phyloP scores from a whole-genome alignment of 2,113 vertebrate genomes.

The Mobula birostris region DNA sequence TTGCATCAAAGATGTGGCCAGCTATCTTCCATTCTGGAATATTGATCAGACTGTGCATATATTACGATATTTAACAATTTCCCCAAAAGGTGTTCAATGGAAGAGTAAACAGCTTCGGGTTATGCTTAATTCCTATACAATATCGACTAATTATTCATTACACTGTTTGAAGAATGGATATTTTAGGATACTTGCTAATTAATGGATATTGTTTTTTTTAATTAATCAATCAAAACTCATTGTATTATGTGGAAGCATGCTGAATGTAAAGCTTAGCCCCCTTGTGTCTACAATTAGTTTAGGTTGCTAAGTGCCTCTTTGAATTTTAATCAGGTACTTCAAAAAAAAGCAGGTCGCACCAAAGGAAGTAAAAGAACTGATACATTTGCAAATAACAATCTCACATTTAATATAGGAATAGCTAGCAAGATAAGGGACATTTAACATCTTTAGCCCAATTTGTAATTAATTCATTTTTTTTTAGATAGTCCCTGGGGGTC shows the following conservation, averaged over 20 bases:
- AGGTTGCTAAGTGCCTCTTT: slow-evolving; percentile 27
- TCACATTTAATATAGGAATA: slow-evolving; percentile 12
- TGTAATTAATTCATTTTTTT: not conserved
- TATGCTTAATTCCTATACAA: slow-evolving; percentile 15
- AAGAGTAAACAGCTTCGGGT: slow-evolving; percentile 10
- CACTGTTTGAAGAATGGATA: slow-evolving; percentile 19
- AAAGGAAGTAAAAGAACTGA: not conserved
- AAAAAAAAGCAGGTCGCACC: not conserved
- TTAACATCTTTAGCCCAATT: slow-evolving; percentile 8
- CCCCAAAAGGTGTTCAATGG: not conserved
- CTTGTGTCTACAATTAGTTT: slow-evolving; percentile 36
- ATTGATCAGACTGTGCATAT: not conserved
- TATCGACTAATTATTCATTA: slow-evolving; percentile 33
- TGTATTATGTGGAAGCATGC: slow-evolving; percentile 17
- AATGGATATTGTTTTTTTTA: slow-evolving; percentile 34
- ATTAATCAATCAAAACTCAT: slow-evolving; percentile 36
- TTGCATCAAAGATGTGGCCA: not conserved
- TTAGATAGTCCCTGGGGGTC: not conserved
- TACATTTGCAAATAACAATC: not conserved
- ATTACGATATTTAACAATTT: not conserved
- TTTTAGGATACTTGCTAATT: slow-evolving; percentile 34
- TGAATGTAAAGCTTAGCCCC: slow-evolving; percentile 27
- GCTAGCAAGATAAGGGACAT: not conserved
- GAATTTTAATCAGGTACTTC: slow-evolving; percentile 36
- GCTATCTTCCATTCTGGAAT: not conserved